Base-by-base conservation (phyloP, 2,797 vertebrate species). In the Champsocephalus esox region DNA sequence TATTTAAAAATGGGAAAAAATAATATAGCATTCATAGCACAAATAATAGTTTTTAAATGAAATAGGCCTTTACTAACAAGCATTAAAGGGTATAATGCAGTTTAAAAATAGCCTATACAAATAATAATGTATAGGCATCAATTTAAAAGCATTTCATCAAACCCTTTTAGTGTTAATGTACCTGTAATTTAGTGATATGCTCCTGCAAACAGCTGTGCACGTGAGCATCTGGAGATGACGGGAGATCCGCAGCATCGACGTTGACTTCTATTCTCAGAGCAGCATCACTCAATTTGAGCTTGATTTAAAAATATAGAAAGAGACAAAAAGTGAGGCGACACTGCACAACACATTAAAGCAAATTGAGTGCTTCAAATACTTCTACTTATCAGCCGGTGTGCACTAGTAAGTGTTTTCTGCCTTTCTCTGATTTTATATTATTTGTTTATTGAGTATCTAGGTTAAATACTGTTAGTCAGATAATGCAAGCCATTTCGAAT, bases 121-220 rank as follows among this genome's bases (percentile, higher is more conserved):
- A 9, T 50, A 4, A 71, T 54, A 77, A 46, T 19, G 17, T 34
- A 43, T n/a, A 38, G 3, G 41, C 9, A 48, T 67, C 14, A 60
- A 38, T 24, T 78, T 8, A 66, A 57, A 72, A 2, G 14, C 9
- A 14, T 28, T 68, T 69, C 38, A 57, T 10, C 7, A 64, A 76
- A 79, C 1, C 2, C 0, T 75, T 82, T 75, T 38, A 52, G 57
- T 3, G 0, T n/a, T n/a, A 57, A 62, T 2, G 81, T 94, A 99
- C 98, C 97, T 99, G 97, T 88, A 99, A 94, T 91, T 95, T 95
- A 51, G 90, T 88, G 82, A 99, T 92, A 70, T 99, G 96, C 64
- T 96, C 94, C 83, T 97, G 96, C 87, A 99, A 93, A 92, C 93
- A 95, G 86, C 58, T 93, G 90, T 93, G 92, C 44, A 97, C 83